Conservation (phyloP, 2,888 invertebrate genomes). For the Oasisia sp. region DNA sequence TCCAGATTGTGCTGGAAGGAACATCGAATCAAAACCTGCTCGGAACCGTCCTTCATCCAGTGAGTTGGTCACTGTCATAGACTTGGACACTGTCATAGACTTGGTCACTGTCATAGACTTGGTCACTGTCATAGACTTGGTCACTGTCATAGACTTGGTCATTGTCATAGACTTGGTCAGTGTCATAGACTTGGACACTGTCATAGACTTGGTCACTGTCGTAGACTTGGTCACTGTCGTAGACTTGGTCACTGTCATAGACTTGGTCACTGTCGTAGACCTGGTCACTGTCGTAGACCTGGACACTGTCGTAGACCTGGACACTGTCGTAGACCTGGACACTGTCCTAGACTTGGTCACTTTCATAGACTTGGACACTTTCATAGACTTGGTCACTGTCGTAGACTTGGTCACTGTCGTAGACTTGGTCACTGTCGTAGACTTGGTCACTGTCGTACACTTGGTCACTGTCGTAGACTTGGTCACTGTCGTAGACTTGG, state of each 20-base stretch:
- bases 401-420: too few relatives aligned
- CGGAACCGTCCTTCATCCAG: conserved; percentile 91
- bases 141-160: too few relatives aligned
- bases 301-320: too few relatives aligned
- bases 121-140: conserved; percentile 62
- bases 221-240: too few relatives aligned
- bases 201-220: conserved; percentile 61
- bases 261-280: too few relatives aligned
- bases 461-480: too few relatives aligned
- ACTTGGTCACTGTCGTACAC: too few relatives aligned
- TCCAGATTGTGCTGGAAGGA: conserved; percentile 80
- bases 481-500: too few relatives aligned
- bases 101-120: conserved; percentile 48
- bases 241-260: conserved; percentile 57
- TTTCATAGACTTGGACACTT: too few relatives aligned
- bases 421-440: conserved; percentile 57
- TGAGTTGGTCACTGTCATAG: conserved; percentile 62
- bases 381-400: conserved; percentile 59
- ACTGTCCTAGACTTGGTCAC: conserved; percentile 59
- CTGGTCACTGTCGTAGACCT: too few relatives aligned
- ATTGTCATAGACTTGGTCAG: background rate
- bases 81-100: conserved; percentile 45
- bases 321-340: too few relatives aligned
- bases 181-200: too few relatives aligned
- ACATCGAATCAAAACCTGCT: conserved; percentile 88